phyloP scores from a whole-genome alignment of 2,797 vertebrate genomes.

The Liasis olivaceus region DNA sequence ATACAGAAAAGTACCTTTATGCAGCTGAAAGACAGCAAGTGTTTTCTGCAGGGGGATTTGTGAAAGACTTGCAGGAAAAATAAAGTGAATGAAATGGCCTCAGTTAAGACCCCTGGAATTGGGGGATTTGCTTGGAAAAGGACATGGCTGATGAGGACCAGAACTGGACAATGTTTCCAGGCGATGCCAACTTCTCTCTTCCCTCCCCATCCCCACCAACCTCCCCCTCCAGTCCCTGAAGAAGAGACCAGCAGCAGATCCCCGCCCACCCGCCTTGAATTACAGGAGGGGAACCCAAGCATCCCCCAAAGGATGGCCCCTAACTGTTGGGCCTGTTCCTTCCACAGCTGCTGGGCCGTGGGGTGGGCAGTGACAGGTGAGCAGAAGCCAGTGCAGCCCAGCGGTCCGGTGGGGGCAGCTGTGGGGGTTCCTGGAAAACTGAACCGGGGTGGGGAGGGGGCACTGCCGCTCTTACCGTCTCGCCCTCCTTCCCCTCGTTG shows the following conservation, averaged over 20 bases:
- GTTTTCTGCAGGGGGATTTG: background rate
- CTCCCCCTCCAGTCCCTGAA: background rate
- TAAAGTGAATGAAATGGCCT: background rate
- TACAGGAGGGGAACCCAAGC: background rate
- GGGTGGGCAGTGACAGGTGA: too few species aligned
- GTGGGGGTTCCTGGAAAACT: background rate
- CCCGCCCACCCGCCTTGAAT: background rate
- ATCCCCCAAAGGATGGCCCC: background rate
- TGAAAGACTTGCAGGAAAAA: background rate
- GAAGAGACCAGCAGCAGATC: background rate
- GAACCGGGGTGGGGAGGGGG: background rate
- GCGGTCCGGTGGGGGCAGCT: background rate
- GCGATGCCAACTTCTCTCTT: background rate
- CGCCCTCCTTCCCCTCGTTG: conserved; percentile 68
- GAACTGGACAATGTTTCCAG: too few species aligned
- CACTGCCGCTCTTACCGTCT: conserved; percentile 62
- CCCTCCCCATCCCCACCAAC: background rate
- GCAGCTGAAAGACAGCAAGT: background rate
- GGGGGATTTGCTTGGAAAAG: background rate
- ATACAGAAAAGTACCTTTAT: background rate
- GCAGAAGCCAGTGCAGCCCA: background rate
- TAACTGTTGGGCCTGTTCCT: background rate
- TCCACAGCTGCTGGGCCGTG: background rate
- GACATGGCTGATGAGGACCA: background rate
- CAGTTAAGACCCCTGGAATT: background rate